Percentiles rank a stretch among this genome's conserved stretches.
These are phyloP conservation scores for Podiceps cristatus DNA, from an alignment of 2,113 vertebrate species.

Conservation along the genomic window DNA sequence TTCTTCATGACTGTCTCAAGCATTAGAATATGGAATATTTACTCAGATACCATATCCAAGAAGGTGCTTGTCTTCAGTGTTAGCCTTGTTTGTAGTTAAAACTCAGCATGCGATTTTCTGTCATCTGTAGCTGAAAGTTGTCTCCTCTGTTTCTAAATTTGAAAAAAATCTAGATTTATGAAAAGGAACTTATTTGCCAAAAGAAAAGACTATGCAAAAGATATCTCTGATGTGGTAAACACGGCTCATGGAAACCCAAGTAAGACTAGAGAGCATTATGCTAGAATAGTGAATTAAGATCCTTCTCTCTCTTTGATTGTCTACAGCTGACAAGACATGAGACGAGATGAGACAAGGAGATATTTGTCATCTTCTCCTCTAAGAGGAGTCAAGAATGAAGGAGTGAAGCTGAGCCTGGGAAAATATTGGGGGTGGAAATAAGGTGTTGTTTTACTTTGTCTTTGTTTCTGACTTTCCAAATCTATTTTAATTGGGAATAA, in stretches of 20 bases:
- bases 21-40: neutral
- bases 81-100: neutral
- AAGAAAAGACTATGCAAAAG: neutral
- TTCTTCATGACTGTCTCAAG: neutral
- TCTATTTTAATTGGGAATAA: neutral
- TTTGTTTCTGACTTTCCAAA: neutral
- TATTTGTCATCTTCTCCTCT: neutral
- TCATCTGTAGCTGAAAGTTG: neutral
- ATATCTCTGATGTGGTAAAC: neutral
- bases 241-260: neutral
- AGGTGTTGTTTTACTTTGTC: neutral
- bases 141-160: neutral
- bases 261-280: neutral
- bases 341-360: neutral
- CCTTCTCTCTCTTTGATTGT: neutral
- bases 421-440: fast-evolving
- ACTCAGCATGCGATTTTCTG: neutral
- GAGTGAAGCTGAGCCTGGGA: neutral
- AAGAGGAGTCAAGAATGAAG: neutral
- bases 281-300: neutral
- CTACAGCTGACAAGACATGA: neutral
- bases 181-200: neutral
- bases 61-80: neutral
- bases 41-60: neutral
- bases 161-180: neutral